Conservation (phyloP, 1,140 invertebrate genomes). For the Euglossa dilemma region DNA sequence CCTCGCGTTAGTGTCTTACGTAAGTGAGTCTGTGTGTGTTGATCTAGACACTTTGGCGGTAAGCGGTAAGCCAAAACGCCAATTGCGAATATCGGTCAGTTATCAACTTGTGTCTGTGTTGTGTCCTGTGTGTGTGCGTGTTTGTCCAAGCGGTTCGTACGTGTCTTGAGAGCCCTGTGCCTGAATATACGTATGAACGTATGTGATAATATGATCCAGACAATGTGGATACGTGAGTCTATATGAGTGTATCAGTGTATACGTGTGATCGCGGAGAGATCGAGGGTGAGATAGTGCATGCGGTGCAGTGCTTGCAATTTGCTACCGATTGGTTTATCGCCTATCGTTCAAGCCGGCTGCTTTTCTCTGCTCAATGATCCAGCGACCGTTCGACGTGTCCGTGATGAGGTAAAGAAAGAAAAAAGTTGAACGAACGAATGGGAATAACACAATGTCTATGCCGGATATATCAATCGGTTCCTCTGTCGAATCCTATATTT, state of each 20-base stretch:
- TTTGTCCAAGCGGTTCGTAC: slow-evolving; percentile 13
- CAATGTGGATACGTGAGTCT: neutral
- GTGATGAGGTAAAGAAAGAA: neutral
- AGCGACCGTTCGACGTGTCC: slow-evolving; percentile 24
- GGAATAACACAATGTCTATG: neutral
- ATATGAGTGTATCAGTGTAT: neutral
- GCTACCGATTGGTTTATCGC: slow-evolving; percentile 53
- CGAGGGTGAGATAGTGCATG: slow-evolving; percentile 33
- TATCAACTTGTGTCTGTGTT: slow-evolving; percentile 22
- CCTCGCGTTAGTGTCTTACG: slow-evolving; percentile 66
- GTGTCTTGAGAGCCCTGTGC: slow-evolving; percentile 23
- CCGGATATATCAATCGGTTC: neutral
- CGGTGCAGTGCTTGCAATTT: slow-evolving; percentile 46
- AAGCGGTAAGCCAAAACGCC: slow-evolving; percentile 61
- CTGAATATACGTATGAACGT: slow-evolving; percentile 10
- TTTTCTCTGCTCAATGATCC: slow-evolving; percentile 63
- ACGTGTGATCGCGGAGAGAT: slow-evolving; percentile 8
- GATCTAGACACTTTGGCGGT: slow-evolving; percentile 58
- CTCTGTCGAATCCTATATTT: slow-evolving; percentile 28
- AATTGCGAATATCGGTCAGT: slow-evolving; percentile 59
- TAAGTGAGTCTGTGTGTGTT: slow-evolving; percentile 65
- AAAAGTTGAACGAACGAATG: neutral
- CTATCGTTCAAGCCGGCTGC: slow-evolving; percentile 36
- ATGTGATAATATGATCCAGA: slow-evolving; percentile 15
- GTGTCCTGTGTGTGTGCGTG: slow-evolving; percentile 18